Conservation (phyloP, 1,140 invertebrate genomes). For the Nasonia vitripennis region DNA sequence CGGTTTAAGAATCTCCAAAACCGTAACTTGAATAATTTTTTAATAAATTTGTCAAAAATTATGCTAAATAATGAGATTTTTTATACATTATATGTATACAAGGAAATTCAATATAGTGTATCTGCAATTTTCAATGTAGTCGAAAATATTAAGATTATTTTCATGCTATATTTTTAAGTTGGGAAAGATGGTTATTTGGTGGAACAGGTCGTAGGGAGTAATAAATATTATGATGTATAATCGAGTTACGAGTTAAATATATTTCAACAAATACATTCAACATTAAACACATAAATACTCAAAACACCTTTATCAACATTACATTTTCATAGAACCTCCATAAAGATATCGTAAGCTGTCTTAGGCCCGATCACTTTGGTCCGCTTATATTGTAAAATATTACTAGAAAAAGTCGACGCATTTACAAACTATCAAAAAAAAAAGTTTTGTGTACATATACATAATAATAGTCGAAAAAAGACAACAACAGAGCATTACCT, state of each 20-base stretch:
- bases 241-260: conserved; percentile 41
- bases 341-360: conserved; percentile 45
- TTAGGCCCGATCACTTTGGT: conserved; percentile 53
- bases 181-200: not conserved
- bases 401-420: conserved; percentile 50
- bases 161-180: not conserved
- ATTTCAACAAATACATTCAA: conserved; percentile 53
- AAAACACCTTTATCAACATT: conserved; percentile 43
- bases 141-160: not conserved
- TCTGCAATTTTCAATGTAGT: no score
- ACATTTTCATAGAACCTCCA: conserved; percentile 24
- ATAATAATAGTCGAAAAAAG: not conserved
- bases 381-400: conserved; percentile 47
- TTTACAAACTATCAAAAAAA: conserved; percentile 48
- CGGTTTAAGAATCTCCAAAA: not conserved
- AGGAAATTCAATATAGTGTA: no score
- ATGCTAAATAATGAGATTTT: not conserved
- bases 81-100: no score
- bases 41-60: not conserved
- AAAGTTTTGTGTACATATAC: conserved; percentile 34
- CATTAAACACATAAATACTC: conserved; percentile 40
- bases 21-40: not conserved
- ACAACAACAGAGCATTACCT: conserved; percentile 4
- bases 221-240: conserved; percentile 32
- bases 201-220: not conserved